Percentiles rank a stretch among this genome's conserved stretches.
These are phyloP conservation scores for Phragmatobia fuliginosa DNA, from an alignment of 2,888 invertebrate genomes.

Conservation along the genomic window DNA sequence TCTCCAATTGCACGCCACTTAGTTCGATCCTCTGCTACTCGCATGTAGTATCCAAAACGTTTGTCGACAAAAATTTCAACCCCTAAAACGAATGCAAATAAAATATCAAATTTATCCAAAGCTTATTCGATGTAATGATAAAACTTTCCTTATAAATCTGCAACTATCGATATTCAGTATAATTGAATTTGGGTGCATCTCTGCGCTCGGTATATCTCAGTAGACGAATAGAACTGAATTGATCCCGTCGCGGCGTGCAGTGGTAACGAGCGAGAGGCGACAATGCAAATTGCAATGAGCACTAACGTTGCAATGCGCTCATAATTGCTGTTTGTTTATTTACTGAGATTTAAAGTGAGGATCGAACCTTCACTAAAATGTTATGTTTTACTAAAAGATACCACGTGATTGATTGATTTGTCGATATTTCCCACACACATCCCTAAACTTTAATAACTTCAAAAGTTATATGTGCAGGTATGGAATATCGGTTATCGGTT, in stretches of 20 bases:
- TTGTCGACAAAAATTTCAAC: background rate
- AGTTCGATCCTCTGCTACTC: too few species aligned
- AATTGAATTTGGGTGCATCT: constrained; percentile 29
- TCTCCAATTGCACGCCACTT: too few species aligned
- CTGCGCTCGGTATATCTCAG: constrained; percentile 34
- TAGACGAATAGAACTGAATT: constrained; percentile 63
- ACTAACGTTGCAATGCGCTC: constrained; percentile 30
- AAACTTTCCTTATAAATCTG: constrained; percentile 9
- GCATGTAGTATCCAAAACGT: background rate
- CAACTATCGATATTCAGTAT: constrained; percentile 42
- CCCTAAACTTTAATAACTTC: constrained; percentile 49
- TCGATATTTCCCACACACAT: constrained; percentile 30
- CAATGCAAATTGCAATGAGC: constrained; percentile 71
- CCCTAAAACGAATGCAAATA: background rate
- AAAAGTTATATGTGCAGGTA: constrained; percentile 44
- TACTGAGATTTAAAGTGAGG: too few species aligned
- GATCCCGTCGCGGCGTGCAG: constrained; percentile 51
- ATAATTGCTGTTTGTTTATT: constrained; percentile 31
- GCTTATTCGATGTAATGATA: background rate
- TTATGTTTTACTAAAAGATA: background rate
- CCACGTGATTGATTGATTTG: constrained; percentile 12
- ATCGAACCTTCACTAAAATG: too few species aligned
- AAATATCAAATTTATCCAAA: background rate
- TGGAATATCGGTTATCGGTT: constrained; percentile 43
- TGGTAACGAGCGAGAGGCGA: constrained; percentile 61